Evolutionary conservation across 1,140 invertebrate species (phyloP).

Genomic region (Harpegnathos saltator): DNA sequence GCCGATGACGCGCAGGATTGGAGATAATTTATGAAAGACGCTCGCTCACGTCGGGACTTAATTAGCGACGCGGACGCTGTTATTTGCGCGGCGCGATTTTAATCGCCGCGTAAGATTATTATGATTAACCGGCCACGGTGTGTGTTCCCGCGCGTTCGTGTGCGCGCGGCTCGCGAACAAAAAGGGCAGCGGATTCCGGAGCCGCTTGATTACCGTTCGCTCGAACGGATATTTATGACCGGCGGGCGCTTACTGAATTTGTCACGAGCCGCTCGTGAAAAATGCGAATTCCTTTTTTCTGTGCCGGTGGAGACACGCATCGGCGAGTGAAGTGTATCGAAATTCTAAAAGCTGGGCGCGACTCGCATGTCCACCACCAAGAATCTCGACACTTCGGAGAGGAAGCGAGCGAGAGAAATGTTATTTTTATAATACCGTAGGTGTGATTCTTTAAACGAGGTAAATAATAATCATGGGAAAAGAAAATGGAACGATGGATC

Average conservation of each 20-base stretch:
- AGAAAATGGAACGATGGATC: too few species aligned
- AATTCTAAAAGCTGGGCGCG: too few species aligned
- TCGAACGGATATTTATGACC: not conserved
- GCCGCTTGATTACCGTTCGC: not conserved
- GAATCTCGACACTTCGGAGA: too few species aligned
- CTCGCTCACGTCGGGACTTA: conserved; percentile 1
- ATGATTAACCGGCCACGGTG: not conserved
- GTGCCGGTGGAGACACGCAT: too few species aligned
- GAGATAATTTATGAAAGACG: conserved; percentile 62
- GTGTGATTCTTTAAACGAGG: too few species aligned
- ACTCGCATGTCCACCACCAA: too few species aligned
- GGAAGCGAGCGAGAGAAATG: too few species aligned
- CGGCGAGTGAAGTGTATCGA: too few species aligned
- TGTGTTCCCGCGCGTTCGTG: not conserved
- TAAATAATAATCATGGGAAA: too few species aligned
- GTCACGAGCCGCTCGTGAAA: not conserved
- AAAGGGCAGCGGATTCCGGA: not conserved
- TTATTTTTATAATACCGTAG: too few species aligned
- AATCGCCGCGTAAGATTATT: conserved; percentile 25
- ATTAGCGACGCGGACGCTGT: conserved; percentile 38
- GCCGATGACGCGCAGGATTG: conserved; percentile 52
- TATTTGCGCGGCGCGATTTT: conserved; percentile 9
- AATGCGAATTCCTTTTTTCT: too few species aligned
- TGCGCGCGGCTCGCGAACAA: not conserved
- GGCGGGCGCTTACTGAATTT: not conserved